Base-by-base conservation (phyloP, 2,113 vertebrate genomes). In the cat (Felis catus) region DNA sequence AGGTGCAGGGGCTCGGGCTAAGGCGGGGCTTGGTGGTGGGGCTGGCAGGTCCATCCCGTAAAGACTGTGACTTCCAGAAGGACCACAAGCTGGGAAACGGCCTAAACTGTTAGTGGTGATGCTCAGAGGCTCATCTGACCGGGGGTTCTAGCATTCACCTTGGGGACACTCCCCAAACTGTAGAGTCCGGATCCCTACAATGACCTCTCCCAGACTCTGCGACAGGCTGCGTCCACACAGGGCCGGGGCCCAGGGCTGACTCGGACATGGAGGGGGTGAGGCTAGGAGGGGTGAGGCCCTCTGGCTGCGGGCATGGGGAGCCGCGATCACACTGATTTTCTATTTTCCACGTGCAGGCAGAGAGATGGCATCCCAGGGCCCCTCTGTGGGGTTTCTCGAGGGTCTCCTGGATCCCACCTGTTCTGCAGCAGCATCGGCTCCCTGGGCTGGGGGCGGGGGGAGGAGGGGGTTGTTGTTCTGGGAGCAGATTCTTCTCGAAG, bases 291-390 rank as follows among this genome's bases (percentile, higher is more conserved):
- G n/a, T 8, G 25, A 18, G 8, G 33, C 0, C 16, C 25, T 29
- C 39, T 10, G 29, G 23, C 36, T 31, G 0, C 3, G 45, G 25
- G 10, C 14, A 1, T 36, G 0, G 4, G 39, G 23, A 36, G 10
- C 33, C 11, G 0, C 0, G 0, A 2, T 7, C 58, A 2, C 31
- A 4, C 39, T 3, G 8, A 10, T 33, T 14, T 27, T 58, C 21
- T 0, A 1, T 25, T 25, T 45, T 27, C 45, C 15, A 9, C 1
- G 4, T 0, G 3, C 55, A 4, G 4, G 27, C 33, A 21, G 15
- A 25, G n/a, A 51, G 14, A 19, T 3, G 33, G 14, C 61, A 45
- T 45, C 45, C 39, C 2, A 0, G 25, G 33, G 4, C 39, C 16
- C 9, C 11, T n/a, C 41, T 27, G 5, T 61, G 27, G 7, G 27